phyloP scores from a whole-genome alignment of 2,797 vertebrate genomes.

The Lagorchestes hirsutus region DNA sequence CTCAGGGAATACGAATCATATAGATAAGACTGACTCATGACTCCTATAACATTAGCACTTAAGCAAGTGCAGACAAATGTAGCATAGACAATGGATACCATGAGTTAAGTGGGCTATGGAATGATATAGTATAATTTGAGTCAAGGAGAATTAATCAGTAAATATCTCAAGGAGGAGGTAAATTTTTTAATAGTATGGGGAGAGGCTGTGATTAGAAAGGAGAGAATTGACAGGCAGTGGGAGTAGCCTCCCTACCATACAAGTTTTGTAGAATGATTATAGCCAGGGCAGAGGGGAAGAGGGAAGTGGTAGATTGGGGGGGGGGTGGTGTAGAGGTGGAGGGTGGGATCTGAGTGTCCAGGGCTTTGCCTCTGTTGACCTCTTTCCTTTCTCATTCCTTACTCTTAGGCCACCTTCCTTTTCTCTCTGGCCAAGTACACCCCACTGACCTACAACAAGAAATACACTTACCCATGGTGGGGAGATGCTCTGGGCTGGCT shows the following conservation, averaged over 20 bases:
- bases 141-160: not conserved
- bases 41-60: not conserved
- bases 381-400: conserved; percentile 36
- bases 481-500: conserved; percentile 95
- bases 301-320: too few species aligned
- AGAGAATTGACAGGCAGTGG: not conserved
- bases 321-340: not conserved
- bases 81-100: not conserved
- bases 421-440: conserved; percentile 97
- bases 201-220: not conserved
- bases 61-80: not conserved
- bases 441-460: conserved; percentile 96
- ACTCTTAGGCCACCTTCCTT: conserved; percentile 92
- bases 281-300: too few species aligned
- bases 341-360: not conserved
- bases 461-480: conserved; percentile 97
- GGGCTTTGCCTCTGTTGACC: not conserved
- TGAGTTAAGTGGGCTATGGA: not conserved
- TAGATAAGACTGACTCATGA: not conserved
- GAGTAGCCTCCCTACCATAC: not conserved
- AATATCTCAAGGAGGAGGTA: not conserved
- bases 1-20: too few species aligned
- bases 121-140: not conserved
- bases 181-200: not conserved
- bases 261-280: not conserved